Conservation (phyloP, 2,113 vertebrate genomes). For the Orthonyx spaldingii region DNA sequence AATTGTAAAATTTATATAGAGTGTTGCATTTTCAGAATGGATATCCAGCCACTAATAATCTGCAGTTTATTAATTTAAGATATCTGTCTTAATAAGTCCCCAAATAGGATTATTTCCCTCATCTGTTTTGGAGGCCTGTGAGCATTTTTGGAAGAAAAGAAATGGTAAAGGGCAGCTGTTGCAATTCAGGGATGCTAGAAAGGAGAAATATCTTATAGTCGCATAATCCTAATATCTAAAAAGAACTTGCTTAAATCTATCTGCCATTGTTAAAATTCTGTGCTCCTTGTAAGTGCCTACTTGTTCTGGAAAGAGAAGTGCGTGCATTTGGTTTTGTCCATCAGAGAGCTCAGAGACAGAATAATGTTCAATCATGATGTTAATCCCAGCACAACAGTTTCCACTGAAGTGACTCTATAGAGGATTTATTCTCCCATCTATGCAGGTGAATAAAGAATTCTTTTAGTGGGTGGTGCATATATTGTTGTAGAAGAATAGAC, state of each 20-base stretch:
- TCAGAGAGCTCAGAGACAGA: neutral
- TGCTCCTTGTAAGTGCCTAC: neutral
- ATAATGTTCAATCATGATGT: conserved; percentile 22
- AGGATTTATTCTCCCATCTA: conserved; percentile 26
- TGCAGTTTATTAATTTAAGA: neutral
- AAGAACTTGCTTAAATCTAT: neutral
- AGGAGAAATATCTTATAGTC: neutral
- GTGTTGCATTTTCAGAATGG: neutral
- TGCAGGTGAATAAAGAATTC: conserved; percentile 57
- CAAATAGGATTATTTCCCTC: neutral
- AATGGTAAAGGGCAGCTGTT: neutral
- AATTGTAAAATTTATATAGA: neutral
- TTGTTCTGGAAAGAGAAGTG: neutral
- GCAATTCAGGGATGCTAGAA: neutral
- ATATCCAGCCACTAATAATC: neutral
- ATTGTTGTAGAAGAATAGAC: conserved; percentile 25
- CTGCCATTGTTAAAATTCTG: neutral
- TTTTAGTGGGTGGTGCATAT: conserved; percentile 34
- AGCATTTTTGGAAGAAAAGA: neutral
- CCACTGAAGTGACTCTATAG: conserved; percentile 5
- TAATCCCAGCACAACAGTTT: conserved; percentile 43
- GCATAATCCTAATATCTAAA: neutral
- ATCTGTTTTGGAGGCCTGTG: neutral
- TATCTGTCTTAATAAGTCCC: neutral
- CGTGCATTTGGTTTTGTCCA: neutral